Conservation (phyloP, 2,888 invertebrate genomes). For the Belgica antarctica region DNA sequence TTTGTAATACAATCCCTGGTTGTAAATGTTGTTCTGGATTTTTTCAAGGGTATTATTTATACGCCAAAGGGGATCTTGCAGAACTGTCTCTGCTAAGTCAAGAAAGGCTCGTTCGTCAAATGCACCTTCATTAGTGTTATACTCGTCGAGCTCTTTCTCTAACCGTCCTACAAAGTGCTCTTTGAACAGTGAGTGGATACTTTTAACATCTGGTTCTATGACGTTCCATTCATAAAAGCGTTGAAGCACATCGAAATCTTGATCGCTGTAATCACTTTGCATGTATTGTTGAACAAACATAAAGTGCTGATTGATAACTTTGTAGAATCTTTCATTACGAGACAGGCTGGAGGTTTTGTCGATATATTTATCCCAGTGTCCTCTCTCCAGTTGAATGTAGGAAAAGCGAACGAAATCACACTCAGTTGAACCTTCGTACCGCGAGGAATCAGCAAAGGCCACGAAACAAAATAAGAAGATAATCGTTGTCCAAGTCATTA, state of each 20-base stretch:
- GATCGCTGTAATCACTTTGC: conserved; percentile 44
- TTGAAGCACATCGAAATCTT: conserved; percentile 51
- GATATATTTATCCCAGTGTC: conserved; percentile 35
- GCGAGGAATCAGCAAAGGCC: too few relatives aligned
- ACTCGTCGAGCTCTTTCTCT: conserved; percentile 41
- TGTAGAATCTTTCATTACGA: conserved; percentile 47
- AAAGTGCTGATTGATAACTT: conserved; percentile 52
- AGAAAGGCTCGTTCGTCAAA: conserved; percentile 59
- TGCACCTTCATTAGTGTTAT: conserved; percentile 53
- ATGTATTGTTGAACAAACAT: conserved; percentile 48
- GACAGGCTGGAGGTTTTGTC: neutral
- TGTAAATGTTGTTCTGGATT: conserved; percentile 62
- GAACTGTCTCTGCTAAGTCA: conserved; percentile 65
- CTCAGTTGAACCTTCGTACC: conserved; percentile 34
- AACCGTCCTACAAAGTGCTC: conserved; percentile 63
- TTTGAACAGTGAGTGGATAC: conserved; percentile 64
- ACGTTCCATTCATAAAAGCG: conserved; percentile 65
- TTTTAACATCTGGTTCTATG: conserved; percentile 61
- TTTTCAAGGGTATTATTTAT: conserved; percentile 60
- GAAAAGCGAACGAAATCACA: conserved; percentile 25
- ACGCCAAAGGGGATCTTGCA: conserved; percentile 62
- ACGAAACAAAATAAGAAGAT: too few relatives aligned
- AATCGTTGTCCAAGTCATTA: too few relatives aligned
- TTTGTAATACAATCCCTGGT: conserved; percentile 65
- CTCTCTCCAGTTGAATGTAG: conserved; percentile 33